Evolutionary conservation across 2,888 invertebrate genomes (phyloP).

Genomic region (Stictocephala bisonia): DNA sequence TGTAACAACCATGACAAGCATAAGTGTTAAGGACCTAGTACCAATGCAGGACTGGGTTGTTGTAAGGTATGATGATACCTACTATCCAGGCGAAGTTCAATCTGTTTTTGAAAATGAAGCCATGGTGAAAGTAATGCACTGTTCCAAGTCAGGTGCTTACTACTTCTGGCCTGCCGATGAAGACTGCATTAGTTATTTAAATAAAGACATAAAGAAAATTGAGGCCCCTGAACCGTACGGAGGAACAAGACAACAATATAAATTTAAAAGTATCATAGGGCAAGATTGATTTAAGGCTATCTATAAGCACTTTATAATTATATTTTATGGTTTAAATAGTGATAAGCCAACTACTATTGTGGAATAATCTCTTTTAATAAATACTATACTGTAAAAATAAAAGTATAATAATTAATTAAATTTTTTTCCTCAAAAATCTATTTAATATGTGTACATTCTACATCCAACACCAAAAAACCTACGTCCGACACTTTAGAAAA

Average conservation of each 20-base stretch:
- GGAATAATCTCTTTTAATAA: too few relatives aligned
- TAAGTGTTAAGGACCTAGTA: not conserved
- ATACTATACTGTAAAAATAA: not conserved
- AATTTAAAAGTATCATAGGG: too few relatives aligned
- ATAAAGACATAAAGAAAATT: constrained; percentile 19
- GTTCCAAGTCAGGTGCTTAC: constrained; percentile 5
- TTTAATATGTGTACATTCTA: constrained; percentile 7
- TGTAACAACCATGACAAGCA: too few relatives aligned
- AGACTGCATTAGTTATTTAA: constrained; percentile 15
- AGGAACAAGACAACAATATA: constrained; percentile 14
- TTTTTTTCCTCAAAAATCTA: not conserved
- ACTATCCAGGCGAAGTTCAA: constrained; percentile 23
- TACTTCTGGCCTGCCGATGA: constrained; percentile 32
- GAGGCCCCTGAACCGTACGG: constrained; percentile 18
- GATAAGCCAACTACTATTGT: too few relatives aligned
- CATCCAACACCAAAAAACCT: constrained; percentile 21
- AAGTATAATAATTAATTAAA: not conserved
- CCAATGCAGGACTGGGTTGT: constrained; percentile 20
- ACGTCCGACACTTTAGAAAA: not conserved
- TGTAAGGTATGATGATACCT: not conserved
- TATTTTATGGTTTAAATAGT: too few relatives aligned
- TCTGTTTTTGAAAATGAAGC: constrained; percentile 18
- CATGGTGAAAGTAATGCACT: constrained; percentile 16
- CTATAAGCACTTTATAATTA: too few relatives aligned
- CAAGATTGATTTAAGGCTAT: too few relatives aligned